Conservation (phyloP, 2,797 vertebrate genomes). For the Triplophysa bombifrons region DNA sequence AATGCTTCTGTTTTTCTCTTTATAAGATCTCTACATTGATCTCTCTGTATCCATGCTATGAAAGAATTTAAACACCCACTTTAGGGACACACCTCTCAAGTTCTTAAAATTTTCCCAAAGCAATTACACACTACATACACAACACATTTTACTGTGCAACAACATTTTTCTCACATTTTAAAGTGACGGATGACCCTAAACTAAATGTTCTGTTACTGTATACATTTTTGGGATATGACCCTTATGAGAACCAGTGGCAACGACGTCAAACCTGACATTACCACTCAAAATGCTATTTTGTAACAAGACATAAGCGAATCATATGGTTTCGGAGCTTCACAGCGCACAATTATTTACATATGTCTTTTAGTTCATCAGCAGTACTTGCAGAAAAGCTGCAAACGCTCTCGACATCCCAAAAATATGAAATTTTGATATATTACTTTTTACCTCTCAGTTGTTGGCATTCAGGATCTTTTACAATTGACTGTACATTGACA, state of each 20-base stretch:
- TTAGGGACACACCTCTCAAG: conserved; percentile 26
- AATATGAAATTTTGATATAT: too few relatives aligned
- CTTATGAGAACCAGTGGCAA: not conserved
- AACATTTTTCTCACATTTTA: not conserved
- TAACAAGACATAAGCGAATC: too few relatives aligned
- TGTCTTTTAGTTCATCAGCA: too few relatives aligned
- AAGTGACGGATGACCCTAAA: not conserved
- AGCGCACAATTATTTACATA: too few relatives aligned
- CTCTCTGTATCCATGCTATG: not conserved
- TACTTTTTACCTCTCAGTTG: too few relatives aligned
- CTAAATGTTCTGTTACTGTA: not conserved
- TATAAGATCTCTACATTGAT: conserved; percentile 51
- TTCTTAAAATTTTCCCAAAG: not conserved
- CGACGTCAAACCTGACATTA: too few relatives aligned
- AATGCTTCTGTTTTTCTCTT: conserved; percentile 47
- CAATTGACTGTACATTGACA: too few relatives aligned
- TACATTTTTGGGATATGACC: too few relatives aligned
- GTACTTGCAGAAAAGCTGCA: too few relatives aligned
- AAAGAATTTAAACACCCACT: conserved; percentile 13
- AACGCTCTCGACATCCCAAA: too few relatives aligned
- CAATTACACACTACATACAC: not conserved
- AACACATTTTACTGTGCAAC: not conserved
- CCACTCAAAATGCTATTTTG: too few relatives aligned
- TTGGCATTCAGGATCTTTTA: not conserved
- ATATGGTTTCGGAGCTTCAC: too few relatives aligned